These are phyloP conservation scores for Drosophila suzukii DNA, from an alignment of 1,140 invertebrate genomes.

Conservation along the genomic window DNA sequence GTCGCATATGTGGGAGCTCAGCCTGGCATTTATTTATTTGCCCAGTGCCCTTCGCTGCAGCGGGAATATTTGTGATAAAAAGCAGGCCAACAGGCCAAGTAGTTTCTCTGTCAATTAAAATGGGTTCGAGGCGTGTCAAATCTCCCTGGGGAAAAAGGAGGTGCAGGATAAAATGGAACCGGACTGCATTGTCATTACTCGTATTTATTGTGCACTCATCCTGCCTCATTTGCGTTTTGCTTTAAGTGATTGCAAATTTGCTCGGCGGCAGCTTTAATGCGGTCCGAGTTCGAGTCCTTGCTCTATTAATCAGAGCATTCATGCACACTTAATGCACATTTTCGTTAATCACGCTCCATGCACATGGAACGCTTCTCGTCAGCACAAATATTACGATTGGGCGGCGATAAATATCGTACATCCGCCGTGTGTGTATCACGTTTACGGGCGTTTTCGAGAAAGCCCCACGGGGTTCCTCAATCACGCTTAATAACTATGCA, in stretches of 20 bases:
- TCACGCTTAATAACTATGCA: conserved; percentile 7
- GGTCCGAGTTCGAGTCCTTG: conserved; percentile 32
- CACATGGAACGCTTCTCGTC: conserved; percentile 21
- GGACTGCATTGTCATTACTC: conserved; percentile 45
- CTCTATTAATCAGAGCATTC: conserved; percentile 68
- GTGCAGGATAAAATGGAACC: neutral
- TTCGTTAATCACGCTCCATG: conserved; percentile 71
- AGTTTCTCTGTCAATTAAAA: conserved; percentile 48
- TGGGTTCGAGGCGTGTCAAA: conserved; percentile 42
- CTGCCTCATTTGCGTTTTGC: conserved; percentile 37
- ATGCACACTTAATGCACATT: conserved; percentile 72
- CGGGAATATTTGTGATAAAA: conserved; percentile 51
- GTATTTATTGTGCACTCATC: conserved; percentile 59
- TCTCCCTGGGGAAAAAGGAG: conserved; percentile 15
- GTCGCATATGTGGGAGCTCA: conserved; percentile 53
- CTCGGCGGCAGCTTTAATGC: conserved; percentile 44
- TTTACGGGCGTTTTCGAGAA: neutral
- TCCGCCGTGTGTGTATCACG: neutral
- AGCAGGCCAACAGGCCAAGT: conserved; percentile 38
- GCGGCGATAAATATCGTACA: conserved; percentile 13
- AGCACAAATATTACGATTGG: conserved; percentile 12
- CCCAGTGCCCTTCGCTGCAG: conserved; percentile 55
- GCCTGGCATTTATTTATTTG: conserved; percentile 61
- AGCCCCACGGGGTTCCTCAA: neutral
- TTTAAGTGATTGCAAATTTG: conserved; percentile 52